phyloP scores from a whole-genome alignment of 2,888 invertebrate genomes.

The Bellardia bayeri region DNA sequence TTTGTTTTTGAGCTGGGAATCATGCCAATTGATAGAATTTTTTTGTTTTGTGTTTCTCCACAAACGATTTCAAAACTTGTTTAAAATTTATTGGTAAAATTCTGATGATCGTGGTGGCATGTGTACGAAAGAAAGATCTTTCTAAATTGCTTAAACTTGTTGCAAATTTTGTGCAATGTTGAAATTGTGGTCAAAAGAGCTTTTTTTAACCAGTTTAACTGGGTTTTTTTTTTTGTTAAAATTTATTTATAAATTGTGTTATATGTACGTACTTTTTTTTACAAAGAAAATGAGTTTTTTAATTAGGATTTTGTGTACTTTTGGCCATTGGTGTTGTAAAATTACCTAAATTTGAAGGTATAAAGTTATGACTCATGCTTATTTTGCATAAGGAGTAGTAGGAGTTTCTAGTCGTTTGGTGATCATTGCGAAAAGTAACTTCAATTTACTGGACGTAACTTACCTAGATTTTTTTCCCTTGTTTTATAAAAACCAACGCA shows the following conservation, averaged over 20 bases:
- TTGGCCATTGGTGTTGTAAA: not conserved
- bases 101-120: constrained; percentile 23
- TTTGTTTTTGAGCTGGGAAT: constrained; percentile 52
- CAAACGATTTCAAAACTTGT: constrained; percentile 30
- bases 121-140: constrained; percentile 20
- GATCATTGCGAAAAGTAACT: too few relatives aligned
- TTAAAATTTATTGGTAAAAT: constrained; percentile 31
- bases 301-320: not conserved
- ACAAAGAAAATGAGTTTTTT: not conserved
- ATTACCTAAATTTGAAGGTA: not conserved
- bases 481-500: too few relatives aligned
- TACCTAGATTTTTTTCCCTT: too few relatives aligned
- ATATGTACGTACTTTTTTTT: not conserved
- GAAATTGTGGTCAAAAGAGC: not conserved
- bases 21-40: constrained; percentile 63
- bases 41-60: constrained; percentile 23
- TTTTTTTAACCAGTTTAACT: not conserved
- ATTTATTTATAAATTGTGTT: not conserved
- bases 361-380: not conserved
- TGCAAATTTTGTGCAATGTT: constrained; percentile 4
- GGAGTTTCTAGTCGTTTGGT: not conserved
- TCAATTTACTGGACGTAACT: too few relatives aligned
- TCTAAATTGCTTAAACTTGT: constrained; percentile 21
- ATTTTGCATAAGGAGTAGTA: not conserved
- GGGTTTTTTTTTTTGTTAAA: constrained; percentile 1